Percentiles rank a stretch among this genome's conserved stretches.
These are phyloP conservation scores for Tylochromis polylepis DNA, from an alignment of 2,113 vertebrate genomes.

Conservation along the genomic window DNA sequence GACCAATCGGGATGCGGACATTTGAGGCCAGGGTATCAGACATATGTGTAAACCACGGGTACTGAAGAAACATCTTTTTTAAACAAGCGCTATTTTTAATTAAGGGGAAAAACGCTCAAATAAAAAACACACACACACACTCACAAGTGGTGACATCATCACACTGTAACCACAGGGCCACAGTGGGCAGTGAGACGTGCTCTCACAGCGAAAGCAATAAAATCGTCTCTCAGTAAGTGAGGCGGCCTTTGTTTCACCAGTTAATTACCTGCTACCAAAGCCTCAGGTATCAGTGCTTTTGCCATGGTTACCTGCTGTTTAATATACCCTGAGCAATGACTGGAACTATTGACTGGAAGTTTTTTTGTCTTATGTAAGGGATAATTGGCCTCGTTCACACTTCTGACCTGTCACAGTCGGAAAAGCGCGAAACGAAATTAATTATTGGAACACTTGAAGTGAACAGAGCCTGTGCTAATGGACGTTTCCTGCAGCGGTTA, in stretches of 20 bases:
- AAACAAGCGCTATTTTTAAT: fast-evolving
- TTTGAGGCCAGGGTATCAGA: not conserved
- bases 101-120: not conserved
- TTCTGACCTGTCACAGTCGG: not conserved
- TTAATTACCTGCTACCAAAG: not conserved
- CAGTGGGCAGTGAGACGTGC: fast-evolving
- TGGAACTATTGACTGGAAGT: not conserved
- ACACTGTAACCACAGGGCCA: fast-evolving
- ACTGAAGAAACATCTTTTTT: not conserved
- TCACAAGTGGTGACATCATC: not conserved
- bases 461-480: not conserved
- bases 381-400: not conserved
- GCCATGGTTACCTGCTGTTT: not conserved
- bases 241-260: not conserved
- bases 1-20: not conserved
- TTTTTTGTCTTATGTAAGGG: not conserved
- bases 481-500: not conserved
- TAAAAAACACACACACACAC: fast-evolving
- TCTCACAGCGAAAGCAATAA: not conserved
- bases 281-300: not conserved
- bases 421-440: not conserved
- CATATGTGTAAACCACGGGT: not conserved
- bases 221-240: not conserved
- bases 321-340: fast-evolving
- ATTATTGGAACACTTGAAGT: not conserved